Percentiles rank a stretch among this genome's conserved stretches.
Evolutionary conservation across 2,797 vertebrate species (phyloP).

Genomic region (Oreortyx pictus): DNA sequence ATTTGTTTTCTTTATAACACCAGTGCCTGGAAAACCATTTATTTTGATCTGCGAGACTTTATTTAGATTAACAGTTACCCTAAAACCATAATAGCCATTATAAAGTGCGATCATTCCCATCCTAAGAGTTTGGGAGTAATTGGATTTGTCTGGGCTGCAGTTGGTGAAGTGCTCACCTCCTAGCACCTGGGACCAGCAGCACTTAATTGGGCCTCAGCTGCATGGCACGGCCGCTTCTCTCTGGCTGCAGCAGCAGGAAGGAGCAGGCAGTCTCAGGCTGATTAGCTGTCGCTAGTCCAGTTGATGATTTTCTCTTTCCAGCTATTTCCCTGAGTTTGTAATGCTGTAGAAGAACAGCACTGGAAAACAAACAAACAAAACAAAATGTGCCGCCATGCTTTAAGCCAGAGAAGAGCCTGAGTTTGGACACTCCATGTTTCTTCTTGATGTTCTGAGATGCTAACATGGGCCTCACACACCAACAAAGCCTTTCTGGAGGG

Average conservation of each 20-base stretch:
- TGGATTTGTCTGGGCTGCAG: not conserved
- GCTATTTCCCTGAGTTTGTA: not conserved
- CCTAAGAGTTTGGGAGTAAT: slow-evolving; percentile 11
- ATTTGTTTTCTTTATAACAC: slow-evolving; percentile 8
- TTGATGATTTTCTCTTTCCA: slow-evolving; percentile 11
- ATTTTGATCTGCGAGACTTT: slow-evolving; percentile 22
- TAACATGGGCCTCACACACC: not conserved
- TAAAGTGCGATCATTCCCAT: not conserved
- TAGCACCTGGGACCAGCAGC: not conserved
- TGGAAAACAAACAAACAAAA: too few species aligned
- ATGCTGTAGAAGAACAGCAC: not conserved
- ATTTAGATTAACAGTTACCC: not conserved
- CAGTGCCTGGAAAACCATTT: slow-evolving; percentile 8
- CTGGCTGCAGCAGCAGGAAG: not conserved
- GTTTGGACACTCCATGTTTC: not conserved
- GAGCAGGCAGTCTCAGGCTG: not conserved
- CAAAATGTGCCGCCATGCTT: not conserved
- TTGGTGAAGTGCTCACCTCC: not conserved
- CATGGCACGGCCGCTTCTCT: not conserved
- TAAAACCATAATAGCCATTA: not conserved
- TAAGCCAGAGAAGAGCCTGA: not conserved
- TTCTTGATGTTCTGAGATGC: not conserved
- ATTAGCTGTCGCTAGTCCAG: not conserved
- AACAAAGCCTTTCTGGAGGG: not conserved
- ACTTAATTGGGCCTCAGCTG: not conserved